phyloP scores from a whole-genome alignment of 2,888 invertebrate species.

The Tridacna gigas region DNA sequence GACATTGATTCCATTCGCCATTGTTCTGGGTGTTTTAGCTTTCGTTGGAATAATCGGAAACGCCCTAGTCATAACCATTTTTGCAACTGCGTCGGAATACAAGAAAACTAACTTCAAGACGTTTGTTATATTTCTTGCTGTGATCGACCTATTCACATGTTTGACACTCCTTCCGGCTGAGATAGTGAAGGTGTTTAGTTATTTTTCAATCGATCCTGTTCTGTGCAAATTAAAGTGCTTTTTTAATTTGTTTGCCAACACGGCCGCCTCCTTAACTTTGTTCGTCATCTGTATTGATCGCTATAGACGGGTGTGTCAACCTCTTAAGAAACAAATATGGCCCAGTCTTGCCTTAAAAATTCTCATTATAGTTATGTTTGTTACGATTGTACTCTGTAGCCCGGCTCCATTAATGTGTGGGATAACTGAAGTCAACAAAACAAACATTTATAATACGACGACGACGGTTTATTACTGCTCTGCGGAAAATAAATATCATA shows the following conservation, averaged over 20 bases:
- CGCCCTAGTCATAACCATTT: slow-evolving; percentile 45
- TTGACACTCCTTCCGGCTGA: slow-evolving; percentile 51
- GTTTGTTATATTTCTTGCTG: slow-evolving; percentile 52
- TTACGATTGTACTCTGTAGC: slow-evolving; percentile 37
- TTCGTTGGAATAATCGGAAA: slow-evolving; percentile 54
- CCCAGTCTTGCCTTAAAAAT: slow-evolving; percentile 49
- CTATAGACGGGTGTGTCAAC: slow-evolving; percentile 57
- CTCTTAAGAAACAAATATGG: slow-evolving; percentile 59
- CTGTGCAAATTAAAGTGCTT: slow-evolving; percentile 61
- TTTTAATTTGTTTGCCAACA: slow-evolving; percentile 49
- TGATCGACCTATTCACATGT: slow-evolving; percentile 52
- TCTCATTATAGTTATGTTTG: slow-evolving; percentile 22
- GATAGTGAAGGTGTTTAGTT: slow-evolving; percentile 44
- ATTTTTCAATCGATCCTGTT: slow-evolving; percentile 30
- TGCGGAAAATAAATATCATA: slow-evolving; percentile 44
- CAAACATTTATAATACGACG: slow-evolving; percentile 32
- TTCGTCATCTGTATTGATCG: slow-evolving; percentile 57
- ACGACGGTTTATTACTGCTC: slow-evolving; percentile 53
- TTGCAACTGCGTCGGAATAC: slow-evolving; percentile 46
- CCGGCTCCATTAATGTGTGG: slow-evolving; percentile 61
- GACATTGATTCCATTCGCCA: slow-evolving; percentile 45
- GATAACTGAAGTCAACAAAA: slow-evolving; percentile 26
- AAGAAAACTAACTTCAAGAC: slow-evolving; percentile 55
- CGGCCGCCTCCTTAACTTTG: slow-evolving; percentile 39
- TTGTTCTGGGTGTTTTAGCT: slow-evolving; percentile 41